phyloP scores from a whole-genome alignment of 2,113 vertebrate genomes.

The Turnix velox region DNA sequence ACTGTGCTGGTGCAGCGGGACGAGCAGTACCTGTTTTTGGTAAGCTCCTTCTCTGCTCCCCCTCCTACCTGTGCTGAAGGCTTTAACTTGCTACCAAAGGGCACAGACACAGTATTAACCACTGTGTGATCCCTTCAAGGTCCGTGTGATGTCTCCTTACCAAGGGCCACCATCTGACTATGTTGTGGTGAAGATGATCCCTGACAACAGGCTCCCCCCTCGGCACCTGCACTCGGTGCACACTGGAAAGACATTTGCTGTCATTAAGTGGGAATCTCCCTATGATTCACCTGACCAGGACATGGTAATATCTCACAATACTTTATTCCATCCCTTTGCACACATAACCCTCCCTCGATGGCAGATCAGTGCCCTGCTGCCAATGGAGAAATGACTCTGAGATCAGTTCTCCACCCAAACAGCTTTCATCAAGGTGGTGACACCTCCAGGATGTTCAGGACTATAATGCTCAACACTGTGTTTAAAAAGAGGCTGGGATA shows the following conservation, averaged over 20 bases:
- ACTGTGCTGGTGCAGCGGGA: conserved; percentile 84
- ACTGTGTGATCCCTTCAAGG: conserved; percentile 67
- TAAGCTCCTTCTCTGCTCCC: conserved; percentile 34
- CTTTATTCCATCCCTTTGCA: not conserved
- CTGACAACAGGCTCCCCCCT: conserved; percentile 90
- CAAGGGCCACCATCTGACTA: conserved; percentile 89
- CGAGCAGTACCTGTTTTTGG: conserved; percentile 94
- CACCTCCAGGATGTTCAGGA: fast-evolving
- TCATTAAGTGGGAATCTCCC: conserved; percentile 93
- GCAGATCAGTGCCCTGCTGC: not conserved
- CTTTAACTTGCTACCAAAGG: not conserved
- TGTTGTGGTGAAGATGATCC: conserved; percentile 91
- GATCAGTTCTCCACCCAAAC: not conserved
- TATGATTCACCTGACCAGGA: conserved; percentile 85
- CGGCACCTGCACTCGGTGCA: conserved; percentile 87
- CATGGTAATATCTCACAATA: conserved; percentile 72
- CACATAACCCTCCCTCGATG: fast-evolving
- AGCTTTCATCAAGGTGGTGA: fast-evolving
- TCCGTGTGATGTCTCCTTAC: conserved; percentile 85
- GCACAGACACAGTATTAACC: not conserved
- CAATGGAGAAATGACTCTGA: not conserved
- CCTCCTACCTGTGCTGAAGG: fast-evolving
- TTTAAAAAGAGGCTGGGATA: not conserved
- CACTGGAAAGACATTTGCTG: conserved; percentile 79
- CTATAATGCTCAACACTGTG: fast-evolving